Conservation (phyloP, 2,888 invertebrate genomes). For the Aphidius colemani region DNA sequence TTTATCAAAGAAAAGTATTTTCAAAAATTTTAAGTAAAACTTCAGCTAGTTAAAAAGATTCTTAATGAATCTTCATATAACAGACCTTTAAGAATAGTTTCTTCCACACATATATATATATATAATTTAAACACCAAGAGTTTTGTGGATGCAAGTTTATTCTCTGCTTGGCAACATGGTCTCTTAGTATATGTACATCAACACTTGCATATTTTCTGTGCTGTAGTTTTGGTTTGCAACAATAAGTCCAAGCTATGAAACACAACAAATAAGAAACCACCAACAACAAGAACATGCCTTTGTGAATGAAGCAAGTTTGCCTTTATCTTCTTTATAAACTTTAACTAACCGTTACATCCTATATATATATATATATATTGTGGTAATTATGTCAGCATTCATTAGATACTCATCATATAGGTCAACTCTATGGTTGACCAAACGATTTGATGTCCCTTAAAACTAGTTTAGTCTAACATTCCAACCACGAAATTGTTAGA, state of each 20-base stretch:
- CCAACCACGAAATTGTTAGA: no score
- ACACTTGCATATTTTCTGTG: background rate
- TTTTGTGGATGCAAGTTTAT: conserved; percentile 36
- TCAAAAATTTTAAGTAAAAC: no score
- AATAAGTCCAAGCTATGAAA: no score
- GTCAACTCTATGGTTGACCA: conserved; percentile 54
- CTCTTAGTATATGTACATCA: conserved; percentile 23
- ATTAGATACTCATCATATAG: conserved; percentile 37
- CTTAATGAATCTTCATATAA: conserved; percentile 49
- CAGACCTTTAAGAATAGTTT: conserved; percentile 37
- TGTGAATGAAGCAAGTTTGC: conserved; percentile 15
- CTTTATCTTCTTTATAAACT: conserved; percentile 22
- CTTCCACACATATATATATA: conserved; percentile 35
- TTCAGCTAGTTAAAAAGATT: conserved; percentile 47
- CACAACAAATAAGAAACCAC: background rate
- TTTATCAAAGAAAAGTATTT: no score
- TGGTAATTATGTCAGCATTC: background rate
- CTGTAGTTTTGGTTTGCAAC: no score
- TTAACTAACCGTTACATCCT: conserved; percentile 12
- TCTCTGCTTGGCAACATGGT: conserved; percentile 20
- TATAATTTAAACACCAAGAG: conserved; percentile 28
- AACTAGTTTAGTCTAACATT: no score
- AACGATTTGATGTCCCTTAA: conserved; percentile 45
- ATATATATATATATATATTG: conserved; percentile 7
- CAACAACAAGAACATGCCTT: conserved; percentile 7